phyloP scores from a whole-genome alignment of 2,888 invertebrate species.

The Drosophila subsilvestris region DNA sequence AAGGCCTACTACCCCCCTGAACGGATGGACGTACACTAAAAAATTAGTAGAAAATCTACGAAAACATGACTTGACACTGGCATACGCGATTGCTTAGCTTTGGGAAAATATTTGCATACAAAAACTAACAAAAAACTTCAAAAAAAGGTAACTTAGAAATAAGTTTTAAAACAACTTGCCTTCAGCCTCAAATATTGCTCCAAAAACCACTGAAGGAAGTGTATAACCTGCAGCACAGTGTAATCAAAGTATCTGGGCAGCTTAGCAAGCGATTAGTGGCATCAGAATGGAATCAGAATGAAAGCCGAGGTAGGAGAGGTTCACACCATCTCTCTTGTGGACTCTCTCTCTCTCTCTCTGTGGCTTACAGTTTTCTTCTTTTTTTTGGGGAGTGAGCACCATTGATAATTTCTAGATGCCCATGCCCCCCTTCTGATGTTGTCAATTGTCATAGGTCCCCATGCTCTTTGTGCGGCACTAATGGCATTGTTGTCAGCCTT shows the following conservation, averaged over 20 bases:
- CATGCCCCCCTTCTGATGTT: slow-evolving; percentile 36
- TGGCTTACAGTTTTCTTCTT: slow-evolving; percentile 17
- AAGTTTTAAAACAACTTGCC: too few species aligned
- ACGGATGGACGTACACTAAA: too few species aligned
- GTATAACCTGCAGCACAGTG: neutral
- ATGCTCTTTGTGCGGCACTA: slow-evolving; percentile 63
- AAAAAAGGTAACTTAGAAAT: too few species aligned
- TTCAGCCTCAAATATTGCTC: too few species aligned
- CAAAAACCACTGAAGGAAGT: neutral
- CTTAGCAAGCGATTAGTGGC: slow-evolving; percentile 66
- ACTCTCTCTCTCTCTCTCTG: slow-evolving; percentile 7
- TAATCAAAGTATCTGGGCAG: slow-evolving; percentile 50
- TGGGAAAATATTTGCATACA: too few species aligned
- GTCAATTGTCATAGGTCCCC: slow-evolving; percentile 60
- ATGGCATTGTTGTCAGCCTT: slow-evolving; percentile 72
- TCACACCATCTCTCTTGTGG: slow-evolving; percentile 58
- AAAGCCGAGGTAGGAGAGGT: slow-evolving; percentile 43
- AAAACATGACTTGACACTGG: too few species aligned
- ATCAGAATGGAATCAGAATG: slow-evolving; percentile 40
- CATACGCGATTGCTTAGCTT: too few species aligned
- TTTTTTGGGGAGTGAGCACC: slow-evolving; percentile 7
- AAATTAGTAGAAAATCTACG: too few species aligned
- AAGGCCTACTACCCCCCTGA: too few species aligned
- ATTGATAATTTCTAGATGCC: slow-evolving; percentile 56
- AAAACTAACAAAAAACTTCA: too few species aligned